Evolutionary conservation across 2,797 vertebrate genomes (phyloP), one percentile per base, ranked within the genome.

Genomic region (Muscicapa comitata): DNA sequence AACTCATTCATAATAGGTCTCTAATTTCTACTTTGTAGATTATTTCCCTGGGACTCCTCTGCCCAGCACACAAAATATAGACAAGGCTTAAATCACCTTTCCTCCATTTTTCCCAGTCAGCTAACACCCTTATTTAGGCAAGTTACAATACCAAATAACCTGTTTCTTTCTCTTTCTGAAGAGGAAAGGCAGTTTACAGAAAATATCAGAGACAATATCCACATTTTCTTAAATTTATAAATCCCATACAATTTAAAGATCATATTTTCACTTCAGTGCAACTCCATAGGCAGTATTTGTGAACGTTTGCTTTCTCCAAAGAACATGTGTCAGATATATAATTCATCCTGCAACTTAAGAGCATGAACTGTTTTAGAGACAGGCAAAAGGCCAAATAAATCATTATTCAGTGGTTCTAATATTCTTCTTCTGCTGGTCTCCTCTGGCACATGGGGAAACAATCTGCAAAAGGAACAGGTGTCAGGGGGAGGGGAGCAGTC

Each of bases 401-500:
- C 4, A 38, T 62, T 40, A 42, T 38, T 67, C 33, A 13, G 17
- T 62, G 20, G 18, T 72, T 48, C 13, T 38, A 16, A 48, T 57
- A 10, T 1, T 54, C 10, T 17, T 70, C 11, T 28, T 65, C 29
- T 51, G 37, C 21, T 65, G 40, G 26, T 61, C 51, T 78, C 17
- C 29, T 40, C 48, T 31, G 21, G 11, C 18, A 33, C 20, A 25
- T 4, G 9, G 29, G 10, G 14, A 75, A 59, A 50, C 14, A 70
- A 20, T 2, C 29, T 74, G 29, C 7, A 17, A 17, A 59, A 20
- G 25, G 23, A 68, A 37, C 13, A 21, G 28, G 2, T 10, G 35
- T 18, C 4, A 3, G 26, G 3, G 25, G 19, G 13, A 24, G 17
- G 13, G 10, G 7, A 33, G 6, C 4, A 42, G 18, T 5, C 26